These are phyloP conservation scores for Amphibalanus amphitrite DNA, from an alignment of 1,140 invertebrate genomes.

Conservation along the genomic window DNA sequence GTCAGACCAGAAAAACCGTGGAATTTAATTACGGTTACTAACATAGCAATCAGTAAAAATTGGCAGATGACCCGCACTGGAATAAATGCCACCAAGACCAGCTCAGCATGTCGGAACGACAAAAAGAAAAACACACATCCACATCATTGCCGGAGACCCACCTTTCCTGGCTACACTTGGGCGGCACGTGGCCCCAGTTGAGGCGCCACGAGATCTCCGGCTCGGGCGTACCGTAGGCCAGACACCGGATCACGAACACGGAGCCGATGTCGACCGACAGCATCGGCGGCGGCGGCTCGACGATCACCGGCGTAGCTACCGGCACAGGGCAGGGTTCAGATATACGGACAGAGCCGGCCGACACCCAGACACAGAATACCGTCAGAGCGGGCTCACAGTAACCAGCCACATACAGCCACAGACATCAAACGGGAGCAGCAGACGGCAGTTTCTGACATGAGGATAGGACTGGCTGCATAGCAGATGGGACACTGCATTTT, in stretches of 20 bases:
- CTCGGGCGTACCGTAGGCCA: conserved; percentile 68
- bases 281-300: conserved; percentile 46
- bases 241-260: conserved; percentile 58
- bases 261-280: conserved; percentile 48
- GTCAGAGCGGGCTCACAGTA: background rate
- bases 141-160: no score
- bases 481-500: no score
- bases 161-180: conserved; percentile 57
- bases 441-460: no score
- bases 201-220: conserved; percentile 87
- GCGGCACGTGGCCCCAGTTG: conserved; percentile 91
- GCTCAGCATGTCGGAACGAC: no score
- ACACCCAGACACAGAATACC: background rate
- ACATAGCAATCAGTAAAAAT: no score
- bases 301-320: conserved; percentile 39
- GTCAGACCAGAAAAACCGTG: no score
- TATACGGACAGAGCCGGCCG: background rate
- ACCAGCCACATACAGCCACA: background rate
- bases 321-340: conserved; percentile 18
- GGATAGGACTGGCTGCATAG: no score
- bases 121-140: no score
- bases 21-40: no score
- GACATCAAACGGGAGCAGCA: background rate
- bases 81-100: no score
- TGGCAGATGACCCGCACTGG: no score